Percentiles rank a stretch among this genome's conserved stretches.
Evolutionary conservation across 1,140 invertebrate genomes (phyloP).

Genomic region (Microplitis demolitor): DNA sequence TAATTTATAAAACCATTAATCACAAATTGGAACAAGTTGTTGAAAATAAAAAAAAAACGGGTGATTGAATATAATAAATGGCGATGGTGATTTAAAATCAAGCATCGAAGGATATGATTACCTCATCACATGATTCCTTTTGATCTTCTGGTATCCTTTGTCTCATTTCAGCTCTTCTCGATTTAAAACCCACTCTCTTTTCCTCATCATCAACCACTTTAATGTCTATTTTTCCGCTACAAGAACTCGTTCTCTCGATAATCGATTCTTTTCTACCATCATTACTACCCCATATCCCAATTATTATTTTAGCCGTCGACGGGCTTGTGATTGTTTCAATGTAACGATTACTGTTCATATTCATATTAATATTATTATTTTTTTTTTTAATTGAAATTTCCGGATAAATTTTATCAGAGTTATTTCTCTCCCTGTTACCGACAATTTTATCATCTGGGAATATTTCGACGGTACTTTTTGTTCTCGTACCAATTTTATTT

Average conservation of each 20-base stretch:
- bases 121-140: slow-evolving; percentile 20
- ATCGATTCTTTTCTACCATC: neutral
- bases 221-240: slow-evolving; percentile 4
- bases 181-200: slow-evolving; percentile 1
- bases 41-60: no score
- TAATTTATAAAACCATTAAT: no score
- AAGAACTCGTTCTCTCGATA: neutral
- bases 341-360: neutral
- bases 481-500: neutral
- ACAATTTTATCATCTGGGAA: slow-evolving; percentile 11
- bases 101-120: neutral
- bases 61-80: neutral
- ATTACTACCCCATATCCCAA: slow-evolving; percentile 20
- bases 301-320: slow-evolving; percentile 16
- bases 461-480: slow-evolving; percentile 6
- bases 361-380: slow-evolving; percentile 5
- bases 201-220: slow-evolving; percentile 13
- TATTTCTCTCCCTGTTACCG: neutral
- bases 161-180: slow-evolving; percentile 28
- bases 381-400: neutral
- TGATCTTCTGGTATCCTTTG: slow-evolving; percentile 27
- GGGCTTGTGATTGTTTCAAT: slow-evolving; percentile 1
- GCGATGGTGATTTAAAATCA: neutral
- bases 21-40: no score
- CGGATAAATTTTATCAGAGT: slow-evolving; percentile 1